Evolutionary conservation across 2,113 vertebrate species (phyloP).

Genomic region (Sinocyclocheilus anophthalmus): DNA sequence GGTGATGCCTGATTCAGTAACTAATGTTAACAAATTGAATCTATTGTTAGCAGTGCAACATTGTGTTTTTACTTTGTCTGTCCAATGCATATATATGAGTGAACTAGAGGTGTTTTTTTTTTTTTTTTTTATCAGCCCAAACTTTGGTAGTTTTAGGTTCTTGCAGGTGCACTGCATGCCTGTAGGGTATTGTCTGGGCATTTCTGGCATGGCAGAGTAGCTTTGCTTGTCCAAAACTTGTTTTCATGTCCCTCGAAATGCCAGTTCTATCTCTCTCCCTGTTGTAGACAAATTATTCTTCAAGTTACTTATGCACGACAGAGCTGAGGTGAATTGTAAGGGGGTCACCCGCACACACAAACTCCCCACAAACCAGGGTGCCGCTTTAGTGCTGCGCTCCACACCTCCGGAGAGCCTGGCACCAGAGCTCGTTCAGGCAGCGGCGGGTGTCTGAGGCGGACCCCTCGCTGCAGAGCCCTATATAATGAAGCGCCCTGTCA

Average conservation of each 20-base stretch:
- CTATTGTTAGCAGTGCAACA: neutral
- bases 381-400: constrained; percentile 52
- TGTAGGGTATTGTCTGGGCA: neutral
- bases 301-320: constrained; percentile 21
- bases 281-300: constrained; percentile 11
- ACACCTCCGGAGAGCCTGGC: constrained; percentile 65
- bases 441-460: constrained; percentile 58
- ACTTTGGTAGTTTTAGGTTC: neutral
- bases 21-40: neutral
- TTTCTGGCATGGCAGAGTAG: neutral
- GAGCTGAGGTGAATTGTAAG: constrained; percentile 66
- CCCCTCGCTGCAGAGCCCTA: constrained; percentile 68
- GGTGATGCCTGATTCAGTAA: too few species aligned
- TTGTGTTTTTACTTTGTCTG: neutral
- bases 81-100: neutral
- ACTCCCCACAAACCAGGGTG: constrained; percentile 58
- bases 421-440: constrained; percentile 65
- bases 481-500: constrained; percentile 80
- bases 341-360: constrained; percentile 57
- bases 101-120: neutral
- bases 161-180: too few species aligned
- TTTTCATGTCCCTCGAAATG: neutral
- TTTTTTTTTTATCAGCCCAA: neutral
- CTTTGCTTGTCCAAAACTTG: neutral
- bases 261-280: neutral